Evolutionary conservation across 2,888 invertebrate species (phyloP).

Genomic region (Colletes collaris): DNA sequence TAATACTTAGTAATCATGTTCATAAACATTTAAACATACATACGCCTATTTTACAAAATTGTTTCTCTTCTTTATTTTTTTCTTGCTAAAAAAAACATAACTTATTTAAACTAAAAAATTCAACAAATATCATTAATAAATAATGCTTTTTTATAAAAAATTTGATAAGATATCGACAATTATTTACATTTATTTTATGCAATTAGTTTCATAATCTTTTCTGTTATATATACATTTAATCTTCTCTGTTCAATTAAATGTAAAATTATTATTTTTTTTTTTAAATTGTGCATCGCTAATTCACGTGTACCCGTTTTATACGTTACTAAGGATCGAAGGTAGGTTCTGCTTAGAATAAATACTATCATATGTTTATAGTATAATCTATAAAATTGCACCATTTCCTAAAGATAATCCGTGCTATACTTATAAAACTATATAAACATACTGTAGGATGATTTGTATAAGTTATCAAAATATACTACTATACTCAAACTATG

Average conservation of each 20-base stretch:
- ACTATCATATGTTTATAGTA: conserved; percentile 13
- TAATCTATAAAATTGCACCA: conserved; percentile 7
- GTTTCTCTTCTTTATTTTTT: conserved; percentile 8
- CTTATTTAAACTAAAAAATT: conserved; percentile 18
- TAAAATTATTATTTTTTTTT: conserved; percentile 12
- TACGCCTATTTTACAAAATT: conserved; percentile 25
- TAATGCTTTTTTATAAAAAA: conserved; percentile 5
- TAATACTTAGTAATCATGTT: neutral
- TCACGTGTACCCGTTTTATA: conserved; percentile 29
- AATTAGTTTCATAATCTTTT: conserved; percentile 15
- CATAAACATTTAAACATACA: neutral
- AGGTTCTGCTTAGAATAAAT: conserved; percentile 23
- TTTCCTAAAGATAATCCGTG: conserved; percentile 19
- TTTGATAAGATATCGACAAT: conserved; percentile 11
- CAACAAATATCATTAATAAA: conserved; percentile 9
- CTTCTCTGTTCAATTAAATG: conserved; percentile 9
- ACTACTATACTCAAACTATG: conserved; percentile 37
- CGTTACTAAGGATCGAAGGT: conserved; percentile 21
- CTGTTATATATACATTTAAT: conserved; percentile 35
- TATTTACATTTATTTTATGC: conserved; percentile 55
- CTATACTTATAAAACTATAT: conserved; percentile 54
- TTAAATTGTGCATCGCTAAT: conserved; percentile 56
- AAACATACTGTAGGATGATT: conserved; percentile 45
- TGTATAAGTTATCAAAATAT: conserved; percentile 62
- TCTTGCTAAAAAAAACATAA: conserved; percentile 9